Conservation (phyloP, 2,888 invertebrate genomes). For the Drosophila meridionalis region DNA sequence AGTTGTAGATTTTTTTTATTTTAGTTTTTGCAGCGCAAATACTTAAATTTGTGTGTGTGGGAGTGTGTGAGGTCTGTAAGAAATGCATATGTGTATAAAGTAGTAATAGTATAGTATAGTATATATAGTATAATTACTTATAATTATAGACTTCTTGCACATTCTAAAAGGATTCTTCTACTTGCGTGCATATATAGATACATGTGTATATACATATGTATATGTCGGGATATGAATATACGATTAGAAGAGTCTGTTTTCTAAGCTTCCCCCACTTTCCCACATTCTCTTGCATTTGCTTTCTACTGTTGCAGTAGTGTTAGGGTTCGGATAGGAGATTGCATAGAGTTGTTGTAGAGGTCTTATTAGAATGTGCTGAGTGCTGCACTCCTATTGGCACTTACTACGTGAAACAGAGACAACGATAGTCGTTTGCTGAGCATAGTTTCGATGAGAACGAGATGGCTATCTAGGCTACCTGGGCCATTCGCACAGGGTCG, state of each 20-base stretch:
- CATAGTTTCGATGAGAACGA: not conserved
- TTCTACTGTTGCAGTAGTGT: too few relatives aligned
- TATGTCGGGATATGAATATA: too few relatives aligned
- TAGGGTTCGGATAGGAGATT: too few relatives aligned
- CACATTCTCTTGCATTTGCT: too few relatives aligned
- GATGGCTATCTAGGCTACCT: not conserved
- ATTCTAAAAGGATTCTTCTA: not conserved
- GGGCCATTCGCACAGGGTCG: not conserved
- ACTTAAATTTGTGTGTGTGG: constrained; percentile 11
- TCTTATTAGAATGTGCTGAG: too few relatives aligned
- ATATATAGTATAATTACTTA: too few relatives aligned
- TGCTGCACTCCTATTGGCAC: too few relatives aligned
- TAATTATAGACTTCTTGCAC: not conserved
- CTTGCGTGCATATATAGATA: not conserved
- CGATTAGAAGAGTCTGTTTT: too few relatives aligned
- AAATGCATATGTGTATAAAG: constrained; percentile 24
- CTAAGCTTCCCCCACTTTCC: too few relatives aligned
- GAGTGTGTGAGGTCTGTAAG: constrained; percentile 32
- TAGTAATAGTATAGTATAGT: too few relatives aligned
- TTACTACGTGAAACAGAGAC: not conserved
- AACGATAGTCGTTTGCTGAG: not conserved
- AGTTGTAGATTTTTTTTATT: not conserved
- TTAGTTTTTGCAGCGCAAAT: constrained; percentile 6
- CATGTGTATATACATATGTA: too few relatives aligned
- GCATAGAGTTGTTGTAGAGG: not conserved